phyloP scores from a whole-genome alignment of 2,797 vertebrate species.

The Argentina silus region DNA sequence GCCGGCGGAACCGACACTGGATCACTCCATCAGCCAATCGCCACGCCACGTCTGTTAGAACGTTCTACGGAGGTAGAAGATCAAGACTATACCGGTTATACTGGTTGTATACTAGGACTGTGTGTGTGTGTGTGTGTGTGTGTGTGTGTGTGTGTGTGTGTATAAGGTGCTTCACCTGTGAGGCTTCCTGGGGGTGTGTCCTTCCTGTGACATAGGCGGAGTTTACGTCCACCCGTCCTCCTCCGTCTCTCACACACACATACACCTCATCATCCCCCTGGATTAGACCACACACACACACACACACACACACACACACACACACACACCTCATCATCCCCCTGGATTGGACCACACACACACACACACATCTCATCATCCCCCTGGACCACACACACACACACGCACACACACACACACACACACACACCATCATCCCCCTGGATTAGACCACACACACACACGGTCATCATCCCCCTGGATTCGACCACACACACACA shows the following conservation, averaged over 20 bases:
- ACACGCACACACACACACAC: slow-evolving; percentile 14
- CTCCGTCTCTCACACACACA: slow-evolving; percentile 73
- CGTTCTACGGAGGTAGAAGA: slow-evolving; percentile 43
- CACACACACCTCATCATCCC: slow-evolving; percentile 82
- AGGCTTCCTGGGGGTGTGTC: slow-evolving; percentile 70
- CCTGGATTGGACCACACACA: slow-evolving; percentile 59
- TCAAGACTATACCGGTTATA: no score
- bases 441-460: not conserved
- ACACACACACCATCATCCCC: slow-evolving; percentile 6
- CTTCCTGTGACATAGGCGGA: slow-evolving; percentile 70
- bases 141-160: not conserved
- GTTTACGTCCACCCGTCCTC: slow-evolving; percentile 55
- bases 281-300: not conserved
- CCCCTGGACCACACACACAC: slow-evolving; percentile 65
- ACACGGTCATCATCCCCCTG: no score
- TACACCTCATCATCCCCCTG: slow-evolving; percentile 85
- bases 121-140: not conserved
- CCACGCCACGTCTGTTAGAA: slow-evolving; percentile 76
- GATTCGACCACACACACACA: not conserved
- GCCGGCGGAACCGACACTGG: slow-evolving; percentile 82
- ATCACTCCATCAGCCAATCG: slow-evolving; percentile 76
- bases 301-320: slow-evolving; percentile 60
- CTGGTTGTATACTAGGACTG: no score
- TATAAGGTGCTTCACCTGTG: slow-evolving; percentile 67
- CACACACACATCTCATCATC: slow-evolving; percentile 82